A percentile compares a stretch with the other conserved stretches of the same genome.
These are phyloP conservation scores for Andrena camellia DNA, from an alignment of 2,888 invertebrate genomes.

Conservation along the genomic window DNA sequence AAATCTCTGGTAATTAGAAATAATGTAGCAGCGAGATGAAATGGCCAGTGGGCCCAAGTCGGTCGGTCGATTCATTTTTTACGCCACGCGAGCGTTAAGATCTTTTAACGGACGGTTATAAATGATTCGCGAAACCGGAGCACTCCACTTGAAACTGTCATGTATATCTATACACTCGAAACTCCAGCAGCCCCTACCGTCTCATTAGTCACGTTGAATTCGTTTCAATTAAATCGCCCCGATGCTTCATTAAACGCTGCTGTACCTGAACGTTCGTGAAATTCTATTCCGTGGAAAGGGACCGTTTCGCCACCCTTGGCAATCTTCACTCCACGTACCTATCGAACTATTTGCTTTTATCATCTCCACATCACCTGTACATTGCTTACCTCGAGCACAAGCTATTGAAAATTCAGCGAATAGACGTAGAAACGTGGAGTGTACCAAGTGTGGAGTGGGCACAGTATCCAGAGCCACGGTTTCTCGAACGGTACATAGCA, in stretches of 20 bases:
- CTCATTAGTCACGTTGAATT: conserved; percentile 70
- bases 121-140: conserved; percentile 73
- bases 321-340: not conserved
- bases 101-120: conserved; percentile 72
- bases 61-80: conserved; percentile 74
- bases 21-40: conserved; percentile 70
- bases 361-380: not conserved
- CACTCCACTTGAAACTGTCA: conserved; percentile 47
- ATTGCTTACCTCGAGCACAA: not conserved
- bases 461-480: not conserved
- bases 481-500: not conserved
- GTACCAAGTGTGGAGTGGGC: not conserved
- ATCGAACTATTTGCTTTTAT: not conserved
- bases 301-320: not conserved
- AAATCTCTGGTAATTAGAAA: conserved; percentile 77
- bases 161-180: conserved; percentile 49
- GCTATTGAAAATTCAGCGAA: not conserved
- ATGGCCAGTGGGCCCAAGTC: conserved; percentile 68
- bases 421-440: not conserved
- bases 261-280: conserved; percentile 29
- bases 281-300: not conserved
- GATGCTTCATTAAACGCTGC: conserved; percentile 50
- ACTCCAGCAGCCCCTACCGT: conserved; percentile 49
- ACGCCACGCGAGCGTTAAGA: conserved; percentile 71
- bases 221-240: conserved; percentile 65